Conservation (phyloP, 1,140 invertebrate genomes). For the Vanessa atalanta region DNA sequence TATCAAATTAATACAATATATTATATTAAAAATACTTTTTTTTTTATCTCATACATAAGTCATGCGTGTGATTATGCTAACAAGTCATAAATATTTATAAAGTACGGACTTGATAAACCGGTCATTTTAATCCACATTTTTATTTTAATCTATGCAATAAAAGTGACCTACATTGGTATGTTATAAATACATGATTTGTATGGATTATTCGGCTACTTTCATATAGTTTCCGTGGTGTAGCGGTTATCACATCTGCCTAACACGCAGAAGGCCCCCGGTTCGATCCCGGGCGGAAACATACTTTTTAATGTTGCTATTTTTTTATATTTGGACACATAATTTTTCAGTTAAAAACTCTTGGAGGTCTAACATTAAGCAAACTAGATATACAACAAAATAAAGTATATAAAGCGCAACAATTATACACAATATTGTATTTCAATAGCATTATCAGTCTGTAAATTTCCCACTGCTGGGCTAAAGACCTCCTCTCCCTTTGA, state of each 20-base stretch:
- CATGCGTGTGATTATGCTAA: constrained; percentile 6
- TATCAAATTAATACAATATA: too few species aligned
- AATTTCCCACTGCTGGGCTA: too few species aligned
- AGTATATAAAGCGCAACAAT: too few species aligned
- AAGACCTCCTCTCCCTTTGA: too few species aligned
- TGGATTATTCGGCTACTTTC: not conserved
- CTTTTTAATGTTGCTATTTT: constrained; percentile 1
- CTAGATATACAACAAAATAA: too few species aligned
- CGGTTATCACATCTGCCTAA: constrained; percentile 62
- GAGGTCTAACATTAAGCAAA: too few species aligned
- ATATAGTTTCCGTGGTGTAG: constrained; percentile 55
- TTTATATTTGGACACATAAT: not conserved
- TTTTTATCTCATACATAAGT: not conserved
- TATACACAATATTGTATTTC: too few species aligned
- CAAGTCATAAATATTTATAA: constrained; percentile 12
- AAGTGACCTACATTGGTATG: not conserved
- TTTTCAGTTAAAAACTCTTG: too few species aligned
- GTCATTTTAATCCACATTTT: constrained; percentile 3
- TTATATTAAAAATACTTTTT: not conserved
- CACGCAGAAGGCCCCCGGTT: constrained; percentile 64
- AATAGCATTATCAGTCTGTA: too few species aligned
- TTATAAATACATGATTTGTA: not conserved
- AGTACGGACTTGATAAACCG: constrained; percentile 9
- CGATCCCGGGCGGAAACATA: constrained; percentile 64
- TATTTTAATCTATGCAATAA: constrained; percentile 5